These are phyloP conservation scores for Nasonia giraulti DNA, from an alignment of 1,140 invertebrate genomes.

Conservation along the genomic window DNA sequence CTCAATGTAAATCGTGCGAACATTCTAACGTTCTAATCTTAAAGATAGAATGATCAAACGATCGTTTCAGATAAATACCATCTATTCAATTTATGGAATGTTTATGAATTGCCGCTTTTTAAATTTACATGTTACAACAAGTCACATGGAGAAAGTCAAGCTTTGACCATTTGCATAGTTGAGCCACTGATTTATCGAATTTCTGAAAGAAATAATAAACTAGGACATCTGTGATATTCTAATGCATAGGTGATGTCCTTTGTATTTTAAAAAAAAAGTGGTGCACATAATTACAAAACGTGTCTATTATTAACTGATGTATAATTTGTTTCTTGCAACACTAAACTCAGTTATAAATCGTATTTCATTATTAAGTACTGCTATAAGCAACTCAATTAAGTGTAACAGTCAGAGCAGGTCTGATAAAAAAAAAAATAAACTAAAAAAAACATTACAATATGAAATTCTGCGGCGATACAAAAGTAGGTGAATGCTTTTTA, in stretches of 20 bases:
- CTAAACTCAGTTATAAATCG: neutral
- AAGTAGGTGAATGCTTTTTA: constrained; percentile 31
- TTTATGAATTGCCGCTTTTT: constrained; percentile 48
- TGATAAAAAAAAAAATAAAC: neutral
- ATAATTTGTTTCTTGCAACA: constrained; percentile 3
- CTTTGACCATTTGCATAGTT: constrained; percentile 2
- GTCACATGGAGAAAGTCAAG: constrained; percentile 7
- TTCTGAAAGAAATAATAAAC: constrained; percentile 16
- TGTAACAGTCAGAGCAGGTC: constrained; percentile 35
- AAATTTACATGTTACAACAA: constrained; percentile 40
- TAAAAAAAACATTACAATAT: neutral
- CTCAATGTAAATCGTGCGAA: constrained; percentile 7
- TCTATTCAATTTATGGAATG: constrained; percentile 34
- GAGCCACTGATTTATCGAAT: constrained; percentile 5
- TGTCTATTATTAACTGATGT: neutral
- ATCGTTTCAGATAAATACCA: constrained; percentile 20
- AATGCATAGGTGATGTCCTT: constrained; percentile 17
- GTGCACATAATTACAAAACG: constrained; percentile 21
- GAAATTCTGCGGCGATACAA: constrained; percentile 17
- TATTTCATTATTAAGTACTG: neutral
- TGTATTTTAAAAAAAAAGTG: constrained; percentile 1
- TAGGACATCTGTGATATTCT: constrained; percentile 38
- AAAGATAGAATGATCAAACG: constrained; percentile 31
- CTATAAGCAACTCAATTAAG: neutral
- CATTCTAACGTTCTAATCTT: neutral